phyloP scores from a whole-genome alignment of 2,113 vertebrate genomes.

The Xenopus laevis region DNA sequence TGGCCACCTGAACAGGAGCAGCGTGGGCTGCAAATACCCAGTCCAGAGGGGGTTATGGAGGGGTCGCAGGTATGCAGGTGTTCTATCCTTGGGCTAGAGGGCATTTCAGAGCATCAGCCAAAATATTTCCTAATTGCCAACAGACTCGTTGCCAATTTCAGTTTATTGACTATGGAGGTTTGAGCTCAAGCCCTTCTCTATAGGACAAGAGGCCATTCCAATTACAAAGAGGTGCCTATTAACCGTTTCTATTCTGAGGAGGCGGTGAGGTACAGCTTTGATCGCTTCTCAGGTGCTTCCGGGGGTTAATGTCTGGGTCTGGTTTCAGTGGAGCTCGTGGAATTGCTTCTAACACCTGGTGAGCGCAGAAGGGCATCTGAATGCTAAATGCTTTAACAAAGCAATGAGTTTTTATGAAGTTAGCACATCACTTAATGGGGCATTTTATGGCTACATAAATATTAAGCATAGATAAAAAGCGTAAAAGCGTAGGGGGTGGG shows the following conservation, averaged over 20 bases:
- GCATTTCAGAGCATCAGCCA: not conserved
- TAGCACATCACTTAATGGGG: constrained; percentile 42
- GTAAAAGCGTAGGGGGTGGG: constrained; percentile 31
- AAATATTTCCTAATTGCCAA: not conserved
- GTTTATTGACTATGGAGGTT: not conserved
- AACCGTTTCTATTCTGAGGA: not conserved
- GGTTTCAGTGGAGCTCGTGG: too few relatives aligned
- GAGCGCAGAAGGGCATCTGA: constrained; percentile 27
- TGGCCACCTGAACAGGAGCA: too few relatives aligned
- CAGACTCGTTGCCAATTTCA: not conserved
- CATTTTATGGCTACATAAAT: constrained; percentile 44
- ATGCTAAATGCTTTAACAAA: constrained; percentile 33
- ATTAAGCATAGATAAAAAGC: constrained; percentile 37
- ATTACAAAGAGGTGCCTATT: not conserved
- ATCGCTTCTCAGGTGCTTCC: too few relatives aligned
- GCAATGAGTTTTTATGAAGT: constrained; percentile 41
- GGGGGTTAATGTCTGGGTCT: constrained; percentile 11
- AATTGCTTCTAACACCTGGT: constrained; percentile 17
- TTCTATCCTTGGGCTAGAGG: not conserved
- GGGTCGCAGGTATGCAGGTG: too few relatives aligned
- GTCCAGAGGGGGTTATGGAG: too few relatives aligned
- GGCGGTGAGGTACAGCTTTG: not conserved
- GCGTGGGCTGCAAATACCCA: too few relatives aligned
- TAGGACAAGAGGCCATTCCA: not conserved
- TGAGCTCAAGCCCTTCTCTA: not conserved